These are phyloP conservation scores for Hippocampus comes DNA, from an alignment of 2,113 vertebrate genomes.

Conservation along the genomic window DNA sequence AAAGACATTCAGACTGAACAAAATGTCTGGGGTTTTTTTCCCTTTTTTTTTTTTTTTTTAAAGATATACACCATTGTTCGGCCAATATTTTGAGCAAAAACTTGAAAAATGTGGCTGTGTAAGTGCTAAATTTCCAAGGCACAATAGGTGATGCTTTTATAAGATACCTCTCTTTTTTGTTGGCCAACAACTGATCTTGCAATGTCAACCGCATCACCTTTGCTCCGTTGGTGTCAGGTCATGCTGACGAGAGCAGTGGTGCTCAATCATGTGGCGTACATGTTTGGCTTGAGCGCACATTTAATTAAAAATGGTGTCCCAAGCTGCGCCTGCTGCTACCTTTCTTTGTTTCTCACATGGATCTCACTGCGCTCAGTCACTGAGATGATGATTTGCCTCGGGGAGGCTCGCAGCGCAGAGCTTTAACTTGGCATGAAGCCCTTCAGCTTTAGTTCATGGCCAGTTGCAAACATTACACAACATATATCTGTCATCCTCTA, in stretches of 20 bases:
- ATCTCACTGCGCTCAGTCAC: slow-evolving; percentile 20
- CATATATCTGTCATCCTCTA: slow-evolving; percentile 2
- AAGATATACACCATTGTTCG: too few species aligned
- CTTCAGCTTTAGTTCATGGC: slow-evolving; percentile 28
- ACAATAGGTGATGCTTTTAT: neutral
- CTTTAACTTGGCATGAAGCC: neutral
- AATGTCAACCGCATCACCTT: neutral
- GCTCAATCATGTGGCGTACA: neutral
- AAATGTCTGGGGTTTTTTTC: too few species aligned
- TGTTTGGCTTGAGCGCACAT: neutral
- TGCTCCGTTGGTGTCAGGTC: neutral
- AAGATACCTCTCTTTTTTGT: neutral
- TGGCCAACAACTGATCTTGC: neutral
- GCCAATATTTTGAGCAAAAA: too few species aligned
- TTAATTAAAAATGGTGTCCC: neutral
- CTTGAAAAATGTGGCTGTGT: too few species aligned
- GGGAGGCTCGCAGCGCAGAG: neutral
- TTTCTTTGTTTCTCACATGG: neutral
- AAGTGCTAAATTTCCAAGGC: neutral
- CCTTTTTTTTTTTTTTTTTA: too few species aligned
- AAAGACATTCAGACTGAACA: neutral
- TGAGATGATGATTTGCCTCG: slow-evolving; percentile 10
- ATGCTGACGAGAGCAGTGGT: neutral
- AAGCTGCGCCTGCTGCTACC: neutral
- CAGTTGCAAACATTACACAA: neutral